Conservation (phyloP, 30 jellyfish, hydroid and myxozoan genomes). For the Turritopsis dohrnii region DNA sequence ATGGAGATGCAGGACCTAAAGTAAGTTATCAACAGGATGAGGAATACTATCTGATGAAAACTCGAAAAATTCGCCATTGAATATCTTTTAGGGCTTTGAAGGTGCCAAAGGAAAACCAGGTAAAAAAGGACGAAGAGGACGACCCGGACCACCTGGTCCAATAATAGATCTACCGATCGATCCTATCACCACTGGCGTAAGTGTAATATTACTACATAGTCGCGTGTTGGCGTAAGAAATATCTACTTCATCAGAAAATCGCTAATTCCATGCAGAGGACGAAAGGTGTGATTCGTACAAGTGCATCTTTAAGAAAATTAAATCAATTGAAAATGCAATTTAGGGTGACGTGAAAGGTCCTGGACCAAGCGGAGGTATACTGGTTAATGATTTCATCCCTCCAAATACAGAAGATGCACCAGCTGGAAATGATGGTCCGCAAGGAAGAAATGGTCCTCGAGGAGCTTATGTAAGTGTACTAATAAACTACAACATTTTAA, state of each 20-base stretch:
- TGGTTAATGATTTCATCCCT: neutral
- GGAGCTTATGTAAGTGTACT: slow-evolving; percentile 23
- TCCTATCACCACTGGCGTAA: neutral
- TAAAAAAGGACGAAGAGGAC: neutral
- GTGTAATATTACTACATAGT: neutral
- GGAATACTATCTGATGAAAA: too few species aligned
- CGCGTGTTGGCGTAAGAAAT: too few species aligned
- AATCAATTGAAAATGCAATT: too few species aligned
- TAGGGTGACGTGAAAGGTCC: slow-evolving; percentile 37
- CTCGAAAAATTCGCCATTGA: neutral
- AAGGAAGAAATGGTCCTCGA: slow-evolving; percentile 37
- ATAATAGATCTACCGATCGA: neutral
- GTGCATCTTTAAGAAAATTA: too few species aligned
- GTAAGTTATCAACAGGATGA: too few species aligned
- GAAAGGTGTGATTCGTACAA: too few species aligned
- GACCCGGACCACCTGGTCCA: slow-evolving; percentile 42
- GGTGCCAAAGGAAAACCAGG: slow-evolving; percentile 17
- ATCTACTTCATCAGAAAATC: too few species aligned
- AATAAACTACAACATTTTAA: too few species aligned
- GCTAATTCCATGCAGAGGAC: neutral
- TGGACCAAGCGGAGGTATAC: slow-evolving; percentile 21
- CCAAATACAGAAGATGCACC: slow-evolving; percentile 30
- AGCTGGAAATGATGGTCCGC: slow-evolving; percentile 30
- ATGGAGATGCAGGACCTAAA: neutral
- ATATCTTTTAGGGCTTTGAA: slow-evolving; percentile 16